Base-by-base conservation (phyloP, 2,113 vertebrate genomes). In the Malaclemys terrapin region DNA sequence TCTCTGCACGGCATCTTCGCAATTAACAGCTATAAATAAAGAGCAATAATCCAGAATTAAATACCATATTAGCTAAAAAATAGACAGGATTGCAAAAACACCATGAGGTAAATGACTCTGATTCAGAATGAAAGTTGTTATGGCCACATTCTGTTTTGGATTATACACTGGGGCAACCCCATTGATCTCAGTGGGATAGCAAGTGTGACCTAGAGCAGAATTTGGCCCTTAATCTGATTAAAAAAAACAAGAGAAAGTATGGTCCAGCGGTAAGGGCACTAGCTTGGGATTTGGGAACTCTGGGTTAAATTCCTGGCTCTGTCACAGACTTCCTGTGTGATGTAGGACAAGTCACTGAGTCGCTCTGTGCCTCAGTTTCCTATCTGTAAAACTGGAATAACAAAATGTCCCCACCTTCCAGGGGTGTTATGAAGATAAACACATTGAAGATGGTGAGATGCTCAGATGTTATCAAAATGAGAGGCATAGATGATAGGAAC, bases 181-280 rank as follows among this genome's bases (percentile, higher is more conserved):
- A 47, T 5, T 47, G 24, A 78, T 78, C 25, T 29, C 45, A 78
- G 16, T 42, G 13, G 53, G 5, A 54, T 54, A 54, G 53, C 14
- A 20, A 54, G 19, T 54, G 53, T 54, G 53, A 54, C 19, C 53
- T 54, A 54, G 12, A 52, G 78, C 29, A 52, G 47, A 80, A 52
- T 35, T 31, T 80, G 49, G 17, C 17, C 31, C 27, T 19, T 49
- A 49, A 50, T 14, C 49, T 50, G 17, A 35, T 50, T 80, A 20
- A 6, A 31, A 49, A 52, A 69, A 17, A 8, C 31, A 52, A 53
- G 49, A 24, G 50, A n/a, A 53, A 80, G 79, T 49, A 22, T 12
- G 50, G 14, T 53, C 6, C 72, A 4, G 1, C 19, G 56, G n/a
- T 49, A 53, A 59, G 2, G 0, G 0, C 53, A 12, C 31, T 22